A percentile compares a stretch with the other conserved stretches of the same genome.
These are phyloP conservation scores for Pristionchus entomophagus DNA, from an alignment of 2,888 invertebrate genomes.

Conservation along the genomic window DNA sequence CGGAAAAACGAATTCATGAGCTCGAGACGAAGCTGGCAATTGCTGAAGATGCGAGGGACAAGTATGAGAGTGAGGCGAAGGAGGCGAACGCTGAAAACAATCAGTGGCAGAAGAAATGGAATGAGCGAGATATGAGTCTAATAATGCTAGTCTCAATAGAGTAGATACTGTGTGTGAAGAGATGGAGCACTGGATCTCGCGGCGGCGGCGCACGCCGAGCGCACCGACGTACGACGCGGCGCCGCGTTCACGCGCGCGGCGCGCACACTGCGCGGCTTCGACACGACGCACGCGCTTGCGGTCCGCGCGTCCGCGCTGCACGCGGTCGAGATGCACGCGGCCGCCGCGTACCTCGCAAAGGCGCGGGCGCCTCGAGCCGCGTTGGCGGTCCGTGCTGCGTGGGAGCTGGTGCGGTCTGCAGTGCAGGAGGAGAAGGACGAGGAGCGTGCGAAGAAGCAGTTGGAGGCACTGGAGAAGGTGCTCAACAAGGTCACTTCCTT, in stretches of 20 bases:
- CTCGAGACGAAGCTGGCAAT: too few species aligned
- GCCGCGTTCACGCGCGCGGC: conserved; percentile 17
- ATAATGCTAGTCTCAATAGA: too few species aligned
- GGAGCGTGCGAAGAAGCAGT: neutral
- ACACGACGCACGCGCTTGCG: neutral
- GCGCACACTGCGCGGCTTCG: neutral
- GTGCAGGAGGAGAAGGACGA: conserved; percentile 39
- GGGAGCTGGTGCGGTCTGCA: neutral
- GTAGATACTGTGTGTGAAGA: too few species aligned
- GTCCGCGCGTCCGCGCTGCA: neutral
- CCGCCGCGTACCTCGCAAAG: neutral
- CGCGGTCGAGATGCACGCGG: conserved; percentile 22
- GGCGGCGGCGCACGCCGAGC: conserved; percentile 36
- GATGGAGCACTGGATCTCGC: too few species aligned
- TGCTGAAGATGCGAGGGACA: too few species aligned
- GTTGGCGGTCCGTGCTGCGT: neutral
- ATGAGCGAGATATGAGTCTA: too few species aligned
- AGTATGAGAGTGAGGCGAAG: too few species aligned
- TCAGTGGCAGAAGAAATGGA: too few species aligned
- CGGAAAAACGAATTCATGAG: too few species aligned
- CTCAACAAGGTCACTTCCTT: too few species aligned
- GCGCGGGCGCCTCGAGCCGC: conserved; percentile 6
- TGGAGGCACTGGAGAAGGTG: neutral
- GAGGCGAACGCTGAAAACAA: too few species aligned
- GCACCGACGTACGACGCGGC: neutral